Base-by-base conservation (phyloP, 1,140 invertebrate genomes). In the Bathynomus jamesi region DNA sequence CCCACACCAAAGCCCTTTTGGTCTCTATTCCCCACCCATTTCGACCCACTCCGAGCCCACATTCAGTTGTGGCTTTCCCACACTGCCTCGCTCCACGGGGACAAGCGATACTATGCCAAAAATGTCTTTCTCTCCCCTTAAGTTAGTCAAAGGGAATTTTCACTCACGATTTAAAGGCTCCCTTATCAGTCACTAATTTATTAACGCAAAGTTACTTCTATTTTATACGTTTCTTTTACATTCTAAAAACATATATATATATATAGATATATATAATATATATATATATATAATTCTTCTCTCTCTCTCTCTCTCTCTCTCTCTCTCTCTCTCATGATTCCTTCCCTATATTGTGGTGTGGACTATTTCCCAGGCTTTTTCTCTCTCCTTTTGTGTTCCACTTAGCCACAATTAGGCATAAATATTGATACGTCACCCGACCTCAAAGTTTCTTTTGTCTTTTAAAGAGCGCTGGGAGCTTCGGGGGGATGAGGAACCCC, bases 361-460 rank as follows among this genome's bases (percentile, higher is more conserved):
- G 40, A 53, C 11, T 53, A 53, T 53, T 53, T 53, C 40, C 40
- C 40, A 53, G 2, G 40, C 40, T 21, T 53, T 21, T 53, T 53
- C 40, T 5, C 40, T 21, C 11, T 53, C 40, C 40, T 21, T 53
- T 53, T 53, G 40, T 53, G 40, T 53, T 53, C 40, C 40, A 53
- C 40, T 53, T 53, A 53, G 40, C 40, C 40, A 53, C 40, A 53
- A 53, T 53, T 53, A 53, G 40, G 40, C 40, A 53, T 53, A 53
- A 53, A 53, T 53, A 53, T 53, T 53, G 40, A 53, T 53, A 53
- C 40, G 40, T 53, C 40, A 53, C 21, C 40, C 40, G 21, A 53
- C 2, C 40, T 17, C 40, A 53, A 53, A 53, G 21, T n/a, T n/a
- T n/a, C n/a, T n/a, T n/a, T n/a, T n/a, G n/a, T n/a, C n/a, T n/a